These are phyloP conservation scores for Acanthaster planci DNA, from an alignment of 35 echinoderm and acorn worm genomes.

Conservation along the genomic window DNA sequence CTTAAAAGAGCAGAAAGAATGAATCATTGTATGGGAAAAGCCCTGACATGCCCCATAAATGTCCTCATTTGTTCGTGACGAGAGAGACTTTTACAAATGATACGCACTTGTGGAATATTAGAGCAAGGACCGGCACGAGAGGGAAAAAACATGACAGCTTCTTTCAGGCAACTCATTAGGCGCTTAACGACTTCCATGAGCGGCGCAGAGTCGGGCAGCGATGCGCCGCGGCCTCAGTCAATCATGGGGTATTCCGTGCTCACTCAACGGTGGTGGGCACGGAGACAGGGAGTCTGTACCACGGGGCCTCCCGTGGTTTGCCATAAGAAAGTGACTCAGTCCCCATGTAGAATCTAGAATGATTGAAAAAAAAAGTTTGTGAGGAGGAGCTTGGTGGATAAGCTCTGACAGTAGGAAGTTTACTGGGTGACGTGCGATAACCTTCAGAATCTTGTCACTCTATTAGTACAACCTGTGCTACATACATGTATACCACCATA, in stretches of 20 bases:
- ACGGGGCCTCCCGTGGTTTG: constrained; percentile 13
- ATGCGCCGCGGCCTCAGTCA: neutral
- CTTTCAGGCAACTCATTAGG: constrained; percentile 15
- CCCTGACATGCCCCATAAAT: neutral
- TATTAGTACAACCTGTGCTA: too few species aligned
- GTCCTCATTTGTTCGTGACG: neutral
- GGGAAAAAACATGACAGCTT: neutral
- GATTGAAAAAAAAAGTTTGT: constrained; percentile 1
- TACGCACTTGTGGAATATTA: neutral
- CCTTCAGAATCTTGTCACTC: too few species aligned
- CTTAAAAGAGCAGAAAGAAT: too few species aligned
- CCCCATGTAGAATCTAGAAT: neutral
- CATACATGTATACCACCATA: too few species aligned
- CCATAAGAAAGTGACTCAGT: neutral
- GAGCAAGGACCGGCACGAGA: neutral
- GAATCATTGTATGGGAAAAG: neutral
- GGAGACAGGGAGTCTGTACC: neutral
- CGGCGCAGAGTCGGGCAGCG: neutral
- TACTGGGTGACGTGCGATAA: too few species aligned
- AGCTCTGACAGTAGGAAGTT: too few species aligned
- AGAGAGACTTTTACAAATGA: neutral
- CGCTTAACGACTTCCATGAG: constrained; percentile 8
- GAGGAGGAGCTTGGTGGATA: neutral
- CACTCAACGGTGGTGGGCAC: neutral
- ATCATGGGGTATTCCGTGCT: neutral